Conservation (phyloP, 2,113 vertebrate species). For the Corythornis vintsioides region DNA sequence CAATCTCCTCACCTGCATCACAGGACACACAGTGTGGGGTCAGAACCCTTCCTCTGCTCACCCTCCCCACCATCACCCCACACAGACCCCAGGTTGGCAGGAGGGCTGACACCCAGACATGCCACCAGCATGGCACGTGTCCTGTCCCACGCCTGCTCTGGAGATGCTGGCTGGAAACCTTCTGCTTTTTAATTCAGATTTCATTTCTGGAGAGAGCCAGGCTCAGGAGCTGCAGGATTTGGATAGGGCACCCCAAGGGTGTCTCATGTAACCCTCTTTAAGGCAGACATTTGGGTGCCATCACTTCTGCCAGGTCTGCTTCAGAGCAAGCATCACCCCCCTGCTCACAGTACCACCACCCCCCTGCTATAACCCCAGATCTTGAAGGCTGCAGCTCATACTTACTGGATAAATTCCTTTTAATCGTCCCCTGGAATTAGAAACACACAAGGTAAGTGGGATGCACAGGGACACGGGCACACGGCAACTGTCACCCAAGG, state of each 20-base stretch:
- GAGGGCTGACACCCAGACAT: rapidly evolving
- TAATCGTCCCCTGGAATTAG: constrained; percentile 89
- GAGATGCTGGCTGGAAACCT: neutral
- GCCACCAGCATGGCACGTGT: rapidly evolving
- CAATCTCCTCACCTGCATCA: constrained; percentile 90
- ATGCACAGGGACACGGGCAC: neutral
- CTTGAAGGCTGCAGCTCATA: constrained; percentile 64
- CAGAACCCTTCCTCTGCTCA: rapidly evolving
- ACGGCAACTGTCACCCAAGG: neutral
- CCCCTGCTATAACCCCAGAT: rapidly evolving
- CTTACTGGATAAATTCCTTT: constrained; percentile 97
- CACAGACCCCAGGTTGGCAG: rapidly evolving
- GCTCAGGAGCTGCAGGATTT: rapidly evolving
- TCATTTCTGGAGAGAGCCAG: neutral
- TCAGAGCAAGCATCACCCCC: neutral
- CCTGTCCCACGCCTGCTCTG: rapidly evolving
- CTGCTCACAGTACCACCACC: neutral
- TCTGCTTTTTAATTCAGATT: rapidly evolving
- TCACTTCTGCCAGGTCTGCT: neutral
- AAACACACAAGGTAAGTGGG: constrained; percentile 66
- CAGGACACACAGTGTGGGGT: neutral
- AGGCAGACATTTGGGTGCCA: neutral
- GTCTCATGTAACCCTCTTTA: neutral
- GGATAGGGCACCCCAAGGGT: neutral
- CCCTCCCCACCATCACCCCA: rapidly evolving